These are phyloP conservation scores for Philereme vetulata DNA, from an alignment of 2,888 invertebrate genomes.

Conservation along the genomic window DNA sequence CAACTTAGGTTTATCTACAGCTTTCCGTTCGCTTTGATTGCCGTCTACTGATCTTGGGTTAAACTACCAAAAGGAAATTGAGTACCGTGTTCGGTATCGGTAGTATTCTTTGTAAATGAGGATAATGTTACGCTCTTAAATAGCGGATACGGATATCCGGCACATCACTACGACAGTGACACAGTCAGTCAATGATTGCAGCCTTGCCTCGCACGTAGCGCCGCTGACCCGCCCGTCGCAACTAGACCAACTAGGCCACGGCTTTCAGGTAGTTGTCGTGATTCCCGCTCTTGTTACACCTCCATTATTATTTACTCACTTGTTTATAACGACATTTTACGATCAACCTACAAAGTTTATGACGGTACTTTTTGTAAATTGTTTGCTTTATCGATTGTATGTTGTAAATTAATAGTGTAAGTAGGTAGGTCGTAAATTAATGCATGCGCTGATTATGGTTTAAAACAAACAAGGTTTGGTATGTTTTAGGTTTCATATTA, in stretches of 20 bases:
- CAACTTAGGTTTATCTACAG: too few relatives aligned
- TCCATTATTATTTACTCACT: conserved; percentile 30
- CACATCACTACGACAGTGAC: conserved; percentile 21
- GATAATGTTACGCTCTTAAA: conserved; percentile 4
- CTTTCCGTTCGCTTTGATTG: too few relatives aligned
- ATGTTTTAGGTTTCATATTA: neutral
- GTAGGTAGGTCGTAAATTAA: conserved; percentile 4
- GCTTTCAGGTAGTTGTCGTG: conserved; percentile 54
- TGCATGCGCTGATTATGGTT: conserved; percentile 3
- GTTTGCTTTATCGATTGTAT: conserved; percentile 11
- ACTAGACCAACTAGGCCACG: conserved; percentile 64
- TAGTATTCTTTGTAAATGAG: conserved; percentile 12
- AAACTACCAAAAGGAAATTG: too few relatives aligned
- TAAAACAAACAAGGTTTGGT: conserved; percentile 1
- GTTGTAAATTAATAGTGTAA: conserved; percentile 10
- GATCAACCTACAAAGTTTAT: conserved; percentile 25
- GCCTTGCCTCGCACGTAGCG: conserved; percentile 21
- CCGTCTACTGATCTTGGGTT: too few relatives aligned
- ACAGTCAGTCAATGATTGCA: conserved; percentile 29
- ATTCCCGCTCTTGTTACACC: conserved; percentile 49
- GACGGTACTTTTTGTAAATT: conserved; percentile 23
- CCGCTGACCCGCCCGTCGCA: conserved; percentile 34
- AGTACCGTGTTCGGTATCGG: neutral
- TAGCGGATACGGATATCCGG: conserved; percentile 25
- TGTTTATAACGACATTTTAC: conserved; percentile 32